These are phyloP conservation scores for Pedicia rivosa DNA, from an alignment of 2,888 invertebrate species.

Conservation along the genomic window DNA sequence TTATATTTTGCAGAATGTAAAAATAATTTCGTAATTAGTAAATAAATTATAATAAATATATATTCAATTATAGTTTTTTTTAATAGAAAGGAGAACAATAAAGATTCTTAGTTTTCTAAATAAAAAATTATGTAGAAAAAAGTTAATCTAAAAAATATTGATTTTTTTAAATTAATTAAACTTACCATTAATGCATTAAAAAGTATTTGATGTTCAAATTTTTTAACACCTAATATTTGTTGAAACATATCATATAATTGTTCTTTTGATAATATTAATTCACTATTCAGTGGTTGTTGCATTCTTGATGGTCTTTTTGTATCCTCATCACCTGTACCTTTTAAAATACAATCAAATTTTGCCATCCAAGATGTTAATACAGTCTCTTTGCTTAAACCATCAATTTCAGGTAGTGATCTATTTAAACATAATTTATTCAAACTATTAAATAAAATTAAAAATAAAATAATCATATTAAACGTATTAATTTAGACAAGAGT, in stretches of 20 bases:
- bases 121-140: too few relatives aligned
- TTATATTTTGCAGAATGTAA: too few relatives aligned
- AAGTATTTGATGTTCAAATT: slow-evolving; percentile 98
- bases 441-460: too few relatives aligned
- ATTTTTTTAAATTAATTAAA: too few relatives aligned
- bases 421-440: too few relatives aligned
- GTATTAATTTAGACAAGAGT: slow-evolving; percentile 4
- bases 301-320: slow-evolving; percentile 72
- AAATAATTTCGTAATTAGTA: too few relatives aligned
- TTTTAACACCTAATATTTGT: slow-evolving; percentile 94
- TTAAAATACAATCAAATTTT: slow-evolving; percentile 97
- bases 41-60: too few relatives aligned
- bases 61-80: background rate
- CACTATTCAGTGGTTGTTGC: slow-evolving; percentile 81
- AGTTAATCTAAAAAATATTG: too few relatives aligned
- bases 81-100: too few relatives aligned
- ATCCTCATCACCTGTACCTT: slow-evolving; percentile 76
- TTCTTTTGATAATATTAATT: slow-evolving; percentile 93
- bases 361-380: slow-evolving; percentile 99
- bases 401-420: slow-evolving; percentile 95
- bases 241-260: slow-evolving; percentile 99
- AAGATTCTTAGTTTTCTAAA: too few relatives aligned
- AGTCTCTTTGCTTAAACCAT: slow-evolving; percentile 97
- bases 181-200: slow-evolving; percentile 92
- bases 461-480: slow-evolving; percentile 7